Percentiles rank a stretch among this genome's conserved stretches.
Conservation (phyloP, 2,113 vertebrate genomes). For the Propithecus coquereli region DNA sequence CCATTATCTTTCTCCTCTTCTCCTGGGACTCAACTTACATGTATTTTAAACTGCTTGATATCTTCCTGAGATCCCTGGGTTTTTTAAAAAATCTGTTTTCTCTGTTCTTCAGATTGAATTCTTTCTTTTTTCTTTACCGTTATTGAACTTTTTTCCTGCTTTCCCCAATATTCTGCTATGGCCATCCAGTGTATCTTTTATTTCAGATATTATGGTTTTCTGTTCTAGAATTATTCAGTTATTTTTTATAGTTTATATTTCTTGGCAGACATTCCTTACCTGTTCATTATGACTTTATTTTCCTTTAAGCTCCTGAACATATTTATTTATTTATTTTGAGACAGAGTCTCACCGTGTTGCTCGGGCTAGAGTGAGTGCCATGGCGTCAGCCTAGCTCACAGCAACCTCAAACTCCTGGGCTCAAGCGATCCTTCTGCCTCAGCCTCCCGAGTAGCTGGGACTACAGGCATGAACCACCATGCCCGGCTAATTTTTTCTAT, state of each 20-base stretch:
- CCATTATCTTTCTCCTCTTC: background rate
- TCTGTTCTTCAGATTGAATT: background rate
- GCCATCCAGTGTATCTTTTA: background rate
- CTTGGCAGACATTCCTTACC: background rate
- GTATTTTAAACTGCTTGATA: background rate
- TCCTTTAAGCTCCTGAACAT: background rate
- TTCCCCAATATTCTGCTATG: background rate
- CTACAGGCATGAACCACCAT: too few species aligned
- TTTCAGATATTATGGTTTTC: background rate
- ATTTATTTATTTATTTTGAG: background rate
- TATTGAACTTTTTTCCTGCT: background rate
- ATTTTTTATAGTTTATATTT: background rate
- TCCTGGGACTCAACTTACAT: background rate
- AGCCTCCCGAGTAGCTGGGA: too few species aligned
- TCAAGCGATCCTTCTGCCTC: too few species aligned
- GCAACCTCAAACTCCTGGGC: too few species aligned
- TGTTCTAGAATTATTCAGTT: background rate
- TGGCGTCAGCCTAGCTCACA: too few species aligned
- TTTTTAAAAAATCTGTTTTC: background rate
- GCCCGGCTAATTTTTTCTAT: too few species aligned
- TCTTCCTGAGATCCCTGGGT: background rate
- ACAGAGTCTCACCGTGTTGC: too few species aligned
- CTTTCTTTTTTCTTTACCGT: background rate
- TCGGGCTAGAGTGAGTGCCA: too few species aligned
- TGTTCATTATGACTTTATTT: background rate